These are phyloP conservation scores for Strigamia maritima DNA, from an alignment of 2,888 invertebrate species.

Conservation along the genomic window DNA sequence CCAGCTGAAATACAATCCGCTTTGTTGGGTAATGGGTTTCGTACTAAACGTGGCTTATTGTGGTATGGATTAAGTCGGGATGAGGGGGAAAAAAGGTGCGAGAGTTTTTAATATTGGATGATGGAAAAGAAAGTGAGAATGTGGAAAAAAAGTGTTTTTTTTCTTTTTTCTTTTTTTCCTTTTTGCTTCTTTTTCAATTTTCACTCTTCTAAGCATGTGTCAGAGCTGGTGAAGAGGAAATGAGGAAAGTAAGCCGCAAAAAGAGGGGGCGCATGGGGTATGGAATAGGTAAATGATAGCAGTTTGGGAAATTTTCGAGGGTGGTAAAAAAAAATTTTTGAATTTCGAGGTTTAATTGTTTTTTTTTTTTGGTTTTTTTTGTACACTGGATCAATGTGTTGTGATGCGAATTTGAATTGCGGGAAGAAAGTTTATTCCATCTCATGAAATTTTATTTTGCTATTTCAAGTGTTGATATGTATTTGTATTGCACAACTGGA, in stretches of 20 bases:
- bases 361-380: neutral
- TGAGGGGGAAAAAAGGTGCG: neutral
- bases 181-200: neutral
- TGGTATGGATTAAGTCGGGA: neutral
- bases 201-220: neutral
- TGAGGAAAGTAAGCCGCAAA: conserved; percentile 10
- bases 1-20: conserved; percentile 13
- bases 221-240: conserved; percentile 7
- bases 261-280: neutral
- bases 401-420: neutral
- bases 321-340: neutral
- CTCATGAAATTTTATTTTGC: neutral
- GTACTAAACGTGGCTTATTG: conserved; percentile 15
- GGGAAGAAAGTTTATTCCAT: neutral
- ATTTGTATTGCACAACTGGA: neutral
- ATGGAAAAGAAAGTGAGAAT: neutral
- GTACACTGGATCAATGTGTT: neutral
- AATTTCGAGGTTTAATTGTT: neutral
- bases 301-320: neutral
- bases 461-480: neutral
- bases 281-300: neutral
- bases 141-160: neutral
- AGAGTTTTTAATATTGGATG: neutral
- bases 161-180: too few species aligned
- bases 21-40: neutral